These are phyloP conservation scores for Brachionus rotundiformis DNA, from an alignment of 1,140 invertebrate genomes.

Conservation along the genomic window DNA sequence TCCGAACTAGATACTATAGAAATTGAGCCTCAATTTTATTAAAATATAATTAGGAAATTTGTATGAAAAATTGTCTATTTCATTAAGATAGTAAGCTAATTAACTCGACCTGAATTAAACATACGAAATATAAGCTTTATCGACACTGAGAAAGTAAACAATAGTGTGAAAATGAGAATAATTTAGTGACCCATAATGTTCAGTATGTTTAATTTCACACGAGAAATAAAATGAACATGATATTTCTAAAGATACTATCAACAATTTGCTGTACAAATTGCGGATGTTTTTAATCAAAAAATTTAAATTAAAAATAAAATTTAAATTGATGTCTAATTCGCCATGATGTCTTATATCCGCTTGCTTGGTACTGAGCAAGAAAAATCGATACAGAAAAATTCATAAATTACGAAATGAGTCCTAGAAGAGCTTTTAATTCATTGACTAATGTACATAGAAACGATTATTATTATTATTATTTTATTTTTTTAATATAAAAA, in stretches of 20 bases:
- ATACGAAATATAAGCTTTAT: neutral
- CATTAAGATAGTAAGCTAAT: neutral
- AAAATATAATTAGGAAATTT: neutral
- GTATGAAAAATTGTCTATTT: neutral
- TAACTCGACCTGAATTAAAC: neutral
- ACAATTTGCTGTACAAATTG: neutral
- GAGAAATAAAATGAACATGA: neutral
- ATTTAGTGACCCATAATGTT: slow-evolving; percentile 41
- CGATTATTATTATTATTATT: slow-evolving; percentile 2
- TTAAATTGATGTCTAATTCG: slow-evolving; percentile 9
- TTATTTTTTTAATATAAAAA: neutral
- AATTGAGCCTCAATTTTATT: neutral
- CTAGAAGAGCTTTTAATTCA: neutral
- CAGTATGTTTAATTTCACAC: neutral
- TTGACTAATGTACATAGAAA: slow-evolving; percentile 32
- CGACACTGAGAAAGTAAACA: neutral
- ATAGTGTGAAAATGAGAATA: slow-evolving; percentile 9
- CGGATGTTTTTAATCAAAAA: neutral
- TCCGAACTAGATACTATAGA: neutral
- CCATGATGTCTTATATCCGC: neutral
- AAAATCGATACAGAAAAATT: slow-evolving; percentile 22
- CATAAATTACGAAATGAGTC: neutral
- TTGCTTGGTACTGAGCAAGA: neutral
- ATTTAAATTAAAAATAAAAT: neutral
- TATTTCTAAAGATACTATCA: neutral